A percentile compares a stretch with the other conserved stretches of the same genome.
Evolutionary conservation across 2,797 vertebrate genomes (phyloP).

Genomic region (Miichthys miiuy): DNA sequence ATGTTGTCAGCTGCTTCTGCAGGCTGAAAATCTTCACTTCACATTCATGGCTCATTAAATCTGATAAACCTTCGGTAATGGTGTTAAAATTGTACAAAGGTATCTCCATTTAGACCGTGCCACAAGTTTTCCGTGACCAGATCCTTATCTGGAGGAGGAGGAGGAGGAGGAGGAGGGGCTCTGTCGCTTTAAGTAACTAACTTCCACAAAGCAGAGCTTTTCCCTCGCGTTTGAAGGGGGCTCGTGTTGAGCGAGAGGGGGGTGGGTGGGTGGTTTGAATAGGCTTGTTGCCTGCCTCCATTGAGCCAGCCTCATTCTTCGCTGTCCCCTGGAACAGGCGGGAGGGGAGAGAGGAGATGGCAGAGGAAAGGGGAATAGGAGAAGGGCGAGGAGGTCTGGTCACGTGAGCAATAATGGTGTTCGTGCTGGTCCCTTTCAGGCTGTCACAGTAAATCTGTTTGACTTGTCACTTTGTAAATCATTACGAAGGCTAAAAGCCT

Average conservation of each 20-base stretch:
- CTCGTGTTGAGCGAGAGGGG: conserved; percentile 70
- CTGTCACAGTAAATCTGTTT: conserved; percentile 94
- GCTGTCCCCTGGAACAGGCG: conserved; percentile 61
- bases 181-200: conserved; percentile 82
- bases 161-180: conserved; percentile 18
- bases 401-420: conserved; percentile 87
- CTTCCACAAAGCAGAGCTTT: conserved; percentile 80
- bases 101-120: conserved; percentile 65
- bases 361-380: conserved; percentile 49
- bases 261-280: conserved; percentile 56
- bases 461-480: conserved; percentile 95
- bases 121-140: conserved; percentile 76
- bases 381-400: conserved; percentile 68
- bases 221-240: conserved; percentile 76
- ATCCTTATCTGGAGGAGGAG: conserved; percentile 67
- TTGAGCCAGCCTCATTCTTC: conserved; percentile 77
- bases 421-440: conserved; percentile 89
- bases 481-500: conserved; percentile 94
- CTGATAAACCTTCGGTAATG: conserved; percentile 69
- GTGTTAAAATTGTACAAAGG: conserved; percentile 73
- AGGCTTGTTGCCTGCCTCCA: conserved; percentile 73
- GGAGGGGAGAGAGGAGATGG: conserved; percentile 39
- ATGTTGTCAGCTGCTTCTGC: conserved; percentile 51
- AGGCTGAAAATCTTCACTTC: conserved; percentile 50
- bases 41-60: conserved; percentile 71